Conservation (phyloP, 2,113 vertebrate species). For the Callorhinus ursinus region DNA sequence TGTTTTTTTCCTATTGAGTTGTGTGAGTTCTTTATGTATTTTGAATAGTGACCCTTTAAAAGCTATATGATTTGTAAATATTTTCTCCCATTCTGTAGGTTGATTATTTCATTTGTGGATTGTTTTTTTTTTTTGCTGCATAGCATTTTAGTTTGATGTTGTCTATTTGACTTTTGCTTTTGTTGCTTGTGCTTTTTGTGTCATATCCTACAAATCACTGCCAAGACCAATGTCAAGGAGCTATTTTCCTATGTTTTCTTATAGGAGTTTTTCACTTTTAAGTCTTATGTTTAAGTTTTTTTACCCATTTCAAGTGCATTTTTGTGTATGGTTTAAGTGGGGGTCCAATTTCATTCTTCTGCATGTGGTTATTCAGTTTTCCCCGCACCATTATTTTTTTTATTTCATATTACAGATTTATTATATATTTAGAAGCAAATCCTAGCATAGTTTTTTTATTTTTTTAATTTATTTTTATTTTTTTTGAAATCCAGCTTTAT, state of each 20-base stretch:
- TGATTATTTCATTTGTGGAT: not conserved
- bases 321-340: not conserved
- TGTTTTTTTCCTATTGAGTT: not conserved
- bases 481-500: no score
- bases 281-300: not conserved
- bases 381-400: not conserved
- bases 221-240: not conserved
- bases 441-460: not conserved
- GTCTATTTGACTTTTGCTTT: not conserved
- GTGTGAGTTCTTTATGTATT: not conserved
- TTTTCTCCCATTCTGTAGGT: not conserved
- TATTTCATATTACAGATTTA: not conserved
- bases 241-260: not conserved
- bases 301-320: not conserved
- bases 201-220: not conserved
- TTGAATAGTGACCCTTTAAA: not conserved
- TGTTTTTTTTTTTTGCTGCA: not conserved
- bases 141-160: not conserved
- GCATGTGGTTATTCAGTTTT: not conserved
- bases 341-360: not conserved
- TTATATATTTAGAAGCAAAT: constrained; percentile 22
- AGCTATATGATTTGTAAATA: not conserved
- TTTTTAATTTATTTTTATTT: no score
- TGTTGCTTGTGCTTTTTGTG: not conserved
- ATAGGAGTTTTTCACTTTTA: not conserved